Evolutionary conservation across 2,888 invertebrate genomes (phyloP).

Genomic region (Furcula furcula): DNA sequence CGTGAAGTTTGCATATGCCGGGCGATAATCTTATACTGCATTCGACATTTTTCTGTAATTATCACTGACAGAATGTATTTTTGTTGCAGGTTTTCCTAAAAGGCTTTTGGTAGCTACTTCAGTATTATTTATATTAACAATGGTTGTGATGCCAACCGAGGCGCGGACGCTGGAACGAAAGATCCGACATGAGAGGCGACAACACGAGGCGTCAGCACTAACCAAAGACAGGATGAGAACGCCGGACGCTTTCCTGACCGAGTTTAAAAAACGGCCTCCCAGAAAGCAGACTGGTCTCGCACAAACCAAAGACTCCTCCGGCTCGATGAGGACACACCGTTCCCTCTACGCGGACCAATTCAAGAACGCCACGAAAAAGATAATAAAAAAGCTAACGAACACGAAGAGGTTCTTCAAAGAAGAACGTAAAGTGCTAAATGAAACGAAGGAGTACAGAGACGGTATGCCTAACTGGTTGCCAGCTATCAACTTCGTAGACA

Average conservation of each 20-base stretch:
- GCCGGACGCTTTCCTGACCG: slow-evolving; percentile 26
- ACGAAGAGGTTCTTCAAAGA: slow-evolving; percentile 60
- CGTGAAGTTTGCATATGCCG: not conserved
- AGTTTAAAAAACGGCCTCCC: slow-evolving; percentile 37
- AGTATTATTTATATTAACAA: slow-evolving; percentile 64
- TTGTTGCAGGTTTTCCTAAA: slow-evolving; percentile 76
- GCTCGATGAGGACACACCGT: slow-evolving; percentile 40
- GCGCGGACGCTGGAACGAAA: slow-evolving; percentile 56
- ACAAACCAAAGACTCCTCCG: slow-evolving; percentile 52
- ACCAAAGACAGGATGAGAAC: slow-evolving; percentile 45
- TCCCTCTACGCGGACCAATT: slow-evolving; percentile 48
- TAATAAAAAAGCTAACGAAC: slow-evolving; percentile 61
- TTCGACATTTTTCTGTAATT: not conserved
- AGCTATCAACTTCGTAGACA: slow-evolving; percentile 66
- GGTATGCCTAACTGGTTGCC: slow-evolving; percentile 71
- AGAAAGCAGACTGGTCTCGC: slow-evolving; percentile 39
- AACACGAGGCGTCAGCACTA: slow-evolving; percentile 39
- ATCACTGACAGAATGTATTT: slow-evolving; percentile 14
- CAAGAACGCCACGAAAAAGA: slow-evolving; percentile 57
- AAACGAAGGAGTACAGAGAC: slow-evolving; percentile 57
- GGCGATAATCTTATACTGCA: not conserved
- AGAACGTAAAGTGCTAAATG: slow-evolving; percentile 51
- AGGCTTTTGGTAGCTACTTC: slow-evolving; percentile 77
- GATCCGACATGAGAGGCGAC: slow-evolving; percentile 56
- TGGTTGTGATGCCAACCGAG: slow-evolving; percentile 66